Conservation (phyloP, 2,888 invertebrate genomes). For the Stenodera caucasica region DNA sequence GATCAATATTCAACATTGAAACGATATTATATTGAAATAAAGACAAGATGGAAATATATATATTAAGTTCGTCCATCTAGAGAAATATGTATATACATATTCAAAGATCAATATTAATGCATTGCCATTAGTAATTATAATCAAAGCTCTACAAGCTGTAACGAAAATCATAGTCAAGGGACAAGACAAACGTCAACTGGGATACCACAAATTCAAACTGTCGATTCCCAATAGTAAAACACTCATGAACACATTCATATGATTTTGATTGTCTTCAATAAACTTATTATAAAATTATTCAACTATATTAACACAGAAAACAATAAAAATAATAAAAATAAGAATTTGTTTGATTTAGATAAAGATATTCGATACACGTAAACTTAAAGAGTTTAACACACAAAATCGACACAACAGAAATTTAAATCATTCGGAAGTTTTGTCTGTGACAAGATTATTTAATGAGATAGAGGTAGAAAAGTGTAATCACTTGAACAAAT, state of each 20-base stretch:
- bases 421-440: conserved; percentile 6
- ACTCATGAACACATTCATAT: conserved; percentile 24
- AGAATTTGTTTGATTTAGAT: conserved; percentile 5
- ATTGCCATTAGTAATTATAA: conserved; percentile 2
- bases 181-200: conserved; percentile 27
- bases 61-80: background rate
- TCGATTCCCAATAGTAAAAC: conserved; percentile 25
- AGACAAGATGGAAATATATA: background rate
- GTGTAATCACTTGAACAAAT: background rate
- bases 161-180: conserved; percentile 21
- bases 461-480: background rate
- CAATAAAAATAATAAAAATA: no score
- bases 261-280: conserved; percentile 29
- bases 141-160: conserved; percentile 18
- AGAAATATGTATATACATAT: no score
- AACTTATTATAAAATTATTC: conserved; percentile 27
- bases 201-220: conserved; percentile 32
- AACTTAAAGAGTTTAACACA: background rate
- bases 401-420: conserved; percentile 7
- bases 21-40: background rate
- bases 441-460: background rate
- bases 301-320: no score
- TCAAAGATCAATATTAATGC: no score
- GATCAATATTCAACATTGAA: background rate
- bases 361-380: conserved; percentile 10